Percentiles rank a stretch among this genome's conserved stretches.
Evolutionary conservation across 2,797 vertebrate genomes (phyloP).

Genomic region (Ciconia nigra): DNA sequence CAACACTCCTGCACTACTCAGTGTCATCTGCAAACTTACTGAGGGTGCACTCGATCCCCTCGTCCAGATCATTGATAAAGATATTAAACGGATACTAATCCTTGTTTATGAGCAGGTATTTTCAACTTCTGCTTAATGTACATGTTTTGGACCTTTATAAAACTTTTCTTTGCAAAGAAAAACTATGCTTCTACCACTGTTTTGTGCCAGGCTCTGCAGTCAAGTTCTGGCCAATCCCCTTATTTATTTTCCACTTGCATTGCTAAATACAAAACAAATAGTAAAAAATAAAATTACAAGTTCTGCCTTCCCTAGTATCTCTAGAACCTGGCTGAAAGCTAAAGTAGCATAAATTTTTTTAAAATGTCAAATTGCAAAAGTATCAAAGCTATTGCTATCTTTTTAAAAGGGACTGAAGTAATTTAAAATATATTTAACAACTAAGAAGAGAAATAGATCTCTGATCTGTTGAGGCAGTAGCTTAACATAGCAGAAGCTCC

Average conservation of each 20-base stretch:
- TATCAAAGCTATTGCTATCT: neutral
- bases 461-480: neutral
- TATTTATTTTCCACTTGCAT: neutral
- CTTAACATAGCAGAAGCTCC: neutral
- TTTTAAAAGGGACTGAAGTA: neutral
- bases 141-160: neutral
- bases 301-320: neutral
- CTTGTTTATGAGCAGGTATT: neutral
- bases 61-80: no score
- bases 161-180: neutral
- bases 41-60: no score
- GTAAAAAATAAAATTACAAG: neutral
- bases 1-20: no score
- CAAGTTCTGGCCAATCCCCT: neutral
- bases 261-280: neutral
- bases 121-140: neutral
- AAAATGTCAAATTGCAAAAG: neutral
- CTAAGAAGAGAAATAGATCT: neutral
- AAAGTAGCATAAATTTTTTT: neutral
- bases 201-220: neutral
- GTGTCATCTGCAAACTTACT: no score
- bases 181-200: neutral
- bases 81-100: no score
- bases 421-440: neutral
- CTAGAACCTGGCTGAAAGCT: neutral